Conservation (phyloP, 2,797 vertebrate species). For the Clangula hyemalis region DNA sequence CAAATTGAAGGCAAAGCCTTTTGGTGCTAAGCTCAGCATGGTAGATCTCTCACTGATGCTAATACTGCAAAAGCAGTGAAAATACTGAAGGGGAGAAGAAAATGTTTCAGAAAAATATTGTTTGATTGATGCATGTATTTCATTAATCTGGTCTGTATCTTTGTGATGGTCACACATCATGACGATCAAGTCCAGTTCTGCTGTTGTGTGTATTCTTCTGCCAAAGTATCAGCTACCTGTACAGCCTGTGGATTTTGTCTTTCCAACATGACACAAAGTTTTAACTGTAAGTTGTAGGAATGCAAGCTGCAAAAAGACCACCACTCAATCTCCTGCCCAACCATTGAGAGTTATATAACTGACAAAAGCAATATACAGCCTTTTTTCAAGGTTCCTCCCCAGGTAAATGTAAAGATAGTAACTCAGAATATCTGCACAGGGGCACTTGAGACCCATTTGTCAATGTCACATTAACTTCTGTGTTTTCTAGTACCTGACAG, state of each 20-base stretch:
- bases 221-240: neutral
- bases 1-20: neutral
- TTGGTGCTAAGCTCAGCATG: neutral
- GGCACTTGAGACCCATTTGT: neutral
- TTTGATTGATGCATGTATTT: neutral
- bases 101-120: neutral
- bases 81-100: neutral
- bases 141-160: neutral
- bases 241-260: neutral
- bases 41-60: neutral
- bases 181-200: neutral
- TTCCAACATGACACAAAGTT: neutral
- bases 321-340: neutral
- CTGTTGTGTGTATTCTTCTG: neutral
- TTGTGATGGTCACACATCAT: neutral
- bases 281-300: neutral
- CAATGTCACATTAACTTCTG: neutral
- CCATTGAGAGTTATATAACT: neutral
- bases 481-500: conserved; percentile 19
- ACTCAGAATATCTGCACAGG: neutral
- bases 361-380: neutral
- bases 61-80: neutral
- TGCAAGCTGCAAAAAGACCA: neutral
- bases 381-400: neutral
- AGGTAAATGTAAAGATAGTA: neutral